Conservation (phyloP, 2,113 vertebrate genomes). For the Montifringilla adamsi region DNA sequence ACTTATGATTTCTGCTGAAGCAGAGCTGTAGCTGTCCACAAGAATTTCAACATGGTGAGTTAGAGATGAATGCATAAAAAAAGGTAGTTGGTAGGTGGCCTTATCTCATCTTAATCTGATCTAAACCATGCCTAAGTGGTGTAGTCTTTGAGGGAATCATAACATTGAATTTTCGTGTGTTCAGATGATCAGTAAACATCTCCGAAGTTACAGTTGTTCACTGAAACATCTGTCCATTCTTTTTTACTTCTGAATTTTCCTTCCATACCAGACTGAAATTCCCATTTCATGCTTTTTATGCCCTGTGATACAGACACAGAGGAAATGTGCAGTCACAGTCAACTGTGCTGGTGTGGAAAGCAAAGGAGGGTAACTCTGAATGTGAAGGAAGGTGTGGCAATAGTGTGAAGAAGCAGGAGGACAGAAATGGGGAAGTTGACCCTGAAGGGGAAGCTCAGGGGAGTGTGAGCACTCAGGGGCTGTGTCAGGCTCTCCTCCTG, state of each 20-base stretch:
- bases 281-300: not conserved
- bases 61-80: not conserved
- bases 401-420: not conserved
- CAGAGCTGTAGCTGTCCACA: not conserved
- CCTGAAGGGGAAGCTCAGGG: not conserved
- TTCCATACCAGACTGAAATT: not conserved
- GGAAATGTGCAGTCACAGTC: not conserved
- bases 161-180: not conserved
- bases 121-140: not conserved
- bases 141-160: not conserved
- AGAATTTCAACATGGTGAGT: not conserved
- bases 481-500: not conserved
- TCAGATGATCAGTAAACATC: not conserved
- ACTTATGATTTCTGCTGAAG: not conserved
- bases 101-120: not conserved
- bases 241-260: not conserved
- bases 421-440: not conserved
- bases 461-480: fast-evolving
- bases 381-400: not conserved
- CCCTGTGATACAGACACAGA: not conserved
- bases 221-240: not conserved
- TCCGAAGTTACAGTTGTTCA: not conserved
- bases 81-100: not conserved
- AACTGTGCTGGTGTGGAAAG: not conserved
- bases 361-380: not conserved